phyloP scores from a whole-genome alignment of 2,888 invertebrate genomes.

The Hoplodrina ambigua region DNA sequence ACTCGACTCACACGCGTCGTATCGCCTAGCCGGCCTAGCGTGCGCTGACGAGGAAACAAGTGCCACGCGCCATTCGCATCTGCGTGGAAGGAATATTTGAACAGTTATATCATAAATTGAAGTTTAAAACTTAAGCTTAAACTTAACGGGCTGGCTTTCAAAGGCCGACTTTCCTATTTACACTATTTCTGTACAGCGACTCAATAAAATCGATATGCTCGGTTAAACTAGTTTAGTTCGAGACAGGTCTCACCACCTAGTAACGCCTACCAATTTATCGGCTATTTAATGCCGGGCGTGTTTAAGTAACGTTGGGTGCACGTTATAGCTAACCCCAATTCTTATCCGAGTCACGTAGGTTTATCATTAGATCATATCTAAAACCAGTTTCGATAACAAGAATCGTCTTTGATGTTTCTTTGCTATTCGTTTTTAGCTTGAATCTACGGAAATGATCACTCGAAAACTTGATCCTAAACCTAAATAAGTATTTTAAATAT shows the following conservation, averaged over 20 bases:
- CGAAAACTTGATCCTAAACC: background rate
- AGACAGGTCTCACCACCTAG: constrained; percentile 5
- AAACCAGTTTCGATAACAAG: constrained; percentile 55
- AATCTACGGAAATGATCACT: constrained; percentile 9
- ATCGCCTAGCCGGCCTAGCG: constrained; percentile 27
- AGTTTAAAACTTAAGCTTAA: background rate
- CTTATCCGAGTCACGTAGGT: constrained; percentile 48
- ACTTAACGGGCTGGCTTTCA: background rate
- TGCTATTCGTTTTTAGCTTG: constrained; percentile 12
- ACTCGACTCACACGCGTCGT: constrained; percentile 34
- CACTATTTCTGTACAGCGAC: constrained; percentile 2
- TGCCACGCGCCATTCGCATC: constrained; percentile 44
- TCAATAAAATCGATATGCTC: constrained; percentile 31
- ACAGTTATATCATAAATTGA: constrained; percentile 4
- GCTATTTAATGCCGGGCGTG: constrained; percentile 27
- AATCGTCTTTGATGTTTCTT: constrained; percentile 37
- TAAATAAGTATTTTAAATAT: background rate
- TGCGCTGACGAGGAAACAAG: constrained; percentile 48
- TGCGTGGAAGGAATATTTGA: constrained; percentile 31
- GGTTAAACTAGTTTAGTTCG: constrained; percentile 29
- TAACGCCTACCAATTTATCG: constrained; percentile 22
- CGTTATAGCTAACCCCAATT: constrained; percentile 26
- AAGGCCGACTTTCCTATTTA: constrained; percentile 9
- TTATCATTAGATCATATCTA: constrained; percentile 56
- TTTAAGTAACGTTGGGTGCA: constrained; percentile 25